Percentiles rank a stretch among this genome's conserved stretches.
Conservation (phyloP, 2,113 vertebrate species). For the Prionailurus viverrinus region DNA sequence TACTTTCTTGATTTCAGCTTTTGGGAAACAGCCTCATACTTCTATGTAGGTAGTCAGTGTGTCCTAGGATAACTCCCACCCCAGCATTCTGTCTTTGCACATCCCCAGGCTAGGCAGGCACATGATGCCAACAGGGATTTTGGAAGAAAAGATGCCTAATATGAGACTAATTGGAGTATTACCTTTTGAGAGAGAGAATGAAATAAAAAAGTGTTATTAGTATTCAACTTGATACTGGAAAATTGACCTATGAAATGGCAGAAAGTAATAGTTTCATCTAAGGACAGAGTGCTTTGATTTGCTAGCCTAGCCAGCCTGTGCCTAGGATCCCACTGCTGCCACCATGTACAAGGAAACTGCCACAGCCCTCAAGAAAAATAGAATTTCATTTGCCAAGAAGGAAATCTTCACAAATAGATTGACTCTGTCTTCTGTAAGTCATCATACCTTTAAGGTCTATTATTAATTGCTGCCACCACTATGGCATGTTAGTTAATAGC, state of each 20-base stretch:
- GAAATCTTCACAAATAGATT: background rate
- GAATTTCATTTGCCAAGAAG: background rate
- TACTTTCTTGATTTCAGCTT: slow-evolving; percentile 64
- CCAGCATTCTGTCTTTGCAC: background rate
- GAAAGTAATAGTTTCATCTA: background rate
- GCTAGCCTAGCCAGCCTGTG: background rate
- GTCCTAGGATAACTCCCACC: background rate
- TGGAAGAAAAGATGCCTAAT: background rate
- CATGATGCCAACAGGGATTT: background rate
- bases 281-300: background rate
- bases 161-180: slow-evolving; percentile 31
- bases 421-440: background rate
- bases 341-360: background rate
- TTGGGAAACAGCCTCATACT: background rate
- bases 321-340: slow-evolving; percentile 11
- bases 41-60: background rate
- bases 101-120: background rate
- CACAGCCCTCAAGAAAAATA: background rate
- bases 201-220: slow-evolving; percentile 1
- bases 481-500: background rate
- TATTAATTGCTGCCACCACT: background rate
- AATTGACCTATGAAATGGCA: slow-evolving; percentile 8
- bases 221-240: slow-evolving; percentile 34
- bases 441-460: slow-evolving; percentile 8
- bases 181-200: background rate